Conservation (phyloP, 1,140 invertebrate genomes). For the Cyphomyrmex costatus region DNA sequence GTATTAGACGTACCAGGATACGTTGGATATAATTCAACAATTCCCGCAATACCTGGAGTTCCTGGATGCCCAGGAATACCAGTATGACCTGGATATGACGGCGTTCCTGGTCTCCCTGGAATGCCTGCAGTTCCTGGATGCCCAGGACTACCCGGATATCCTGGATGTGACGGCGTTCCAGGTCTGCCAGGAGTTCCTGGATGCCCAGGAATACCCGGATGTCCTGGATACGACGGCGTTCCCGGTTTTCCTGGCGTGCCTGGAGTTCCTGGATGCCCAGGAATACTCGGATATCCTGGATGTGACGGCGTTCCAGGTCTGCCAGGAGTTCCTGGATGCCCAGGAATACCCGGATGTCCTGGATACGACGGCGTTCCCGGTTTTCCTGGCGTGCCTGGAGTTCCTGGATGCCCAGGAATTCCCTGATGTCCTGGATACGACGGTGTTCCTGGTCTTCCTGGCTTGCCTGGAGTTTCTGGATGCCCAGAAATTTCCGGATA, state of each 20-base stretch:
- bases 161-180: not conserved
- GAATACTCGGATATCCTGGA: conserved; percentile 71
- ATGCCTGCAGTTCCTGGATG: conserved; percentile 19
- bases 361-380: conserved; percentile 74
- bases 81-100: too few species aligned
- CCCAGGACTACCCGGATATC: too few species aligned
- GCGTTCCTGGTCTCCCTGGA: conserved; percentile 66
- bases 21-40: not conserved
- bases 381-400: conserved; percentile 75
- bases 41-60: conserved; percentile 17
- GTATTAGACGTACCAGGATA: conserved; percentile 70
- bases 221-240: conserved; percentile 74
- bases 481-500: conserved; percentile 25
- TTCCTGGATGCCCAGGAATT: conserved; percentile 46
- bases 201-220: conserved; percentile 52
- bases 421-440: conserved; percentile 76
- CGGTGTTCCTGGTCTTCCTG: conserved; percentile 70
- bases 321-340: conserved; percentile 81
- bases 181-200: conserved; percentile 31
- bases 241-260: conserved; percentile 72
- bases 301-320: conserved; percentile 66
- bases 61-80: conserved; percentile 85
- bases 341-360: conserved; percentile 54
- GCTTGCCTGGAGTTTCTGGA: conserved; percentile 25
- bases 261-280: conserved; percentile 80